Base-by-base conservation (phyloP, 2,888 invertebrate genomes). In the Arrhopalites spinosus region DNA sequence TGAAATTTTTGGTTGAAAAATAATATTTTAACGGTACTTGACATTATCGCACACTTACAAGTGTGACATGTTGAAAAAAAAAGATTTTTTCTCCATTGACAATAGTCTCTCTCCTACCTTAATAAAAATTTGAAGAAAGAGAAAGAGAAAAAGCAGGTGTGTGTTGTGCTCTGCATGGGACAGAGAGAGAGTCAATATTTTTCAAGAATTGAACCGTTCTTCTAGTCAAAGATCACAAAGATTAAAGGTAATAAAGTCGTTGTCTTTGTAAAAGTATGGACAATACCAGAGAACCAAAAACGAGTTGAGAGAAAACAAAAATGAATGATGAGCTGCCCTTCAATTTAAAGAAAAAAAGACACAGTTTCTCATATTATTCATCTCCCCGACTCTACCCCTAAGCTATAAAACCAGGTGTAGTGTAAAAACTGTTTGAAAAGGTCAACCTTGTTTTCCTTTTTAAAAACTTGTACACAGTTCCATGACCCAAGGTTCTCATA, bases 141-240 rank as follows among this genome's bases (percentile, higher is more conserved):
- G 43, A 67, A 30, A 47, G 68, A 23, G 20, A 67, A 36, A 29
- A 1, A 29, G 45, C 29, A 64, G 64, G 64, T 64, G 64, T 27
- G 29, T 30, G 25, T 30, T 64, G 29, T 64, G 25, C 17, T 64
- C 64, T 64, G 15, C 64, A 23, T 17, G 59, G 20, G 59, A 59
- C 20, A 59, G 59, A 59, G 66, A 59, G 59, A 59, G 59, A 59
- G 59, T 59, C 2, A 59, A 59, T 59, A 66, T 30, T 36, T 36
- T 11, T 23, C 2, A 36, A 30, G 43, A 5, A 43, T 8, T 66
- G 43, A 66, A 36, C 43, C 36, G 36, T 66, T 66, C 43, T 66
- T 43, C 36, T 36, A 3, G 66, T 15, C 36, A 36, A 36, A 36
- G 36, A 36, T 36, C 36, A 36, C 11, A 36, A 3, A 36, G 36